These are phyloP conservation scores for Dolomedes plantarius DNA, from an alignment of 2,888 invertebrate species.

Conservation along the genomic window DNA sequence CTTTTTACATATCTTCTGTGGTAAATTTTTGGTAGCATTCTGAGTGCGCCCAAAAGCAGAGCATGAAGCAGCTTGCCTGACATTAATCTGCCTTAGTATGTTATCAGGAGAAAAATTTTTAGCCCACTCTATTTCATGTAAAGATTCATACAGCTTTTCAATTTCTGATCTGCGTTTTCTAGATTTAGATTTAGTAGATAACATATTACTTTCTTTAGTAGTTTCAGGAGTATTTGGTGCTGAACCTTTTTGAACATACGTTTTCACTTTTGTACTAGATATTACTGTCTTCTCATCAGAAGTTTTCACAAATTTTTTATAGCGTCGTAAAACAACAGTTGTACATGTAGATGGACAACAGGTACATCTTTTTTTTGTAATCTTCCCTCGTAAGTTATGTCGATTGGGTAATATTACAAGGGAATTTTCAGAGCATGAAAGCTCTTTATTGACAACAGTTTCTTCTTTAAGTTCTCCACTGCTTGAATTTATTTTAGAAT, in stretches of 20 bases:
- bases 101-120: constrained; percentile 63
- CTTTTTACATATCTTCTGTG: neutral
- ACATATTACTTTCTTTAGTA: neutral
- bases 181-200: neutral
- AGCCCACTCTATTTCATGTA: constrained; percentile 57
- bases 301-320: constrained; percentile 21
- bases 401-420: constrained; percentile 15
- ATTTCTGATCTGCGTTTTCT: constrained; percentile 39
- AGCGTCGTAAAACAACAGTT: constrained; percentile 28
- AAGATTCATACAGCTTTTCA: constrained; percentile 45
- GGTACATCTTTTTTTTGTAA: constrained; percentile 36
- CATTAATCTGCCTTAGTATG: constrained; percentile 39
- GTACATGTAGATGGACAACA: constrained; percentile 33
- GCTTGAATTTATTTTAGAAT: constrained; percentile 7
- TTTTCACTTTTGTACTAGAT: constrained; percentile 37
- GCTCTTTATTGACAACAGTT: neutral
- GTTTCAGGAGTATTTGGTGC: neutral
- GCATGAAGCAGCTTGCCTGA: constrained; percentile 47
- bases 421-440: neutral
- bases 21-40: neutral
- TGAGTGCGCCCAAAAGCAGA: constrained; percentile 24
- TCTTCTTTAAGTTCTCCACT: constrained; percentile 19
- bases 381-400: constrained; percentile 28
- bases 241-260: constrained; percentile 1
- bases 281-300: constrained; percentile 33